Evolutionary conservation across 2,888 invertebrate genomes (phyloP).

Genomic region (Latrodectus hesperus): DNA sequence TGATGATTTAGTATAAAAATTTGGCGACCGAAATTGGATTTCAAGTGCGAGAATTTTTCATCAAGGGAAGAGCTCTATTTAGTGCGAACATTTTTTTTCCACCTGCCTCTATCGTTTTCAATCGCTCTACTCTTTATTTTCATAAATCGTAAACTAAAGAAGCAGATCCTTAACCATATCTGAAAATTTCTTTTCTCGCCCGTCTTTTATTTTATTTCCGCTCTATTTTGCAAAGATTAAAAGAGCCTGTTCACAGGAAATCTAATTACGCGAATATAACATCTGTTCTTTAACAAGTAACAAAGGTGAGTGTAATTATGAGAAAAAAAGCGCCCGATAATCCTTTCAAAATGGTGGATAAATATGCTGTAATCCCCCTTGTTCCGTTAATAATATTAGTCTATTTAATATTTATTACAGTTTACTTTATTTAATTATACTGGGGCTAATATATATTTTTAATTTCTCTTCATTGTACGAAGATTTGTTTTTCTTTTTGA

Average conservation of each 20-base stretch:
- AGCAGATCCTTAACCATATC: not conserved
- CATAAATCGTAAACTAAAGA: conserved; percentile 25
- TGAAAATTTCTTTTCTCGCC: not conserved
- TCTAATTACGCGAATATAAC: not conserved
- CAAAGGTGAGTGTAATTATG: no score
- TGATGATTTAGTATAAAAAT: conserved; percentile 46
- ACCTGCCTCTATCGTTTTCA: not conserved
- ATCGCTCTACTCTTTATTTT: conserved; percentile 28
- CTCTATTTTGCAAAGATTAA: not conserved
- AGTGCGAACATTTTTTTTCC: not conserved
- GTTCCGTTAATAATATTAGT: no score
- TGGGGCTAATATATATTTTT: no score
- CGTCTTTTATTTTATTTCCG: not conserved
- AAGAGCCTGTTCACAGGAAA: not conserved
- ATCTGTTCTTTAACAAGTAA: no score
- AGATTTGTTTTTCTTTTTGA: no score
- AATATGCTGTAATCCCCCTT: no score
- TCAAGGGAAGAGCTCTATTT: conserved; percentile 10
- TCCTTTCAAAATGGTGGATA: no score
- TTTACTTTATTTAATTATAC: no score
- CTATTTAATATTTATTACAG: no score
- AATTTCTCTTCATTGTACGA: no score
- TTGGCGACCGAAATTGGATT: conserved; percentile 27
- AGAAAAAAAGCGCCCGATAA: no score
- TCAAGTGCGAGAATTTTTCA: conserved; percentile 32